Conservation (phyloP, 53 echinoderm and acorn worm species). For the Stichopus horrens region DNA sequence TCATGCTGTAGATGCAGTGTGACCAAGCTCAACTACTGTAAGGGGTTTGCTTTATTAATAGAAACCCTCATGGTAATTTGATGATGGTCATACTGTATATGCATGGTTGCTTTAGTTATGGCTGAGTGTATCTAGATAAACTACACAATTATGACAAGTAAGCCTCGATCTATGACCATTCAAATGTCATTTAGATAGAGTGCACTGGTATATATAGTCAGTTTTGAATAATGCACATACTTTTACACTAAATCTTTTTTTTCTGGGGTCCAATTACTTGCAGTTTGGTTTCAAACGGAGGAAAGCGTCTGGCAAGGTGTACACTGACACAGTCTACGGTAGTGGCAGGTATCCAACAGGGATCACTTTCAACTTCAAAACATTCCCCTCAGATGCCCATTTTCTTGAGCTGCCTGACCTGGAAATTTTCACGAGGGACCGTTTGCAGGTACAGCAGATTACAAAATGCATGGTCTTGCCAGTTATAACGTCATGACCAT, state of each 20-base stretch:
- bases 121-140: too few species aligned
- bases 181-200: too few species aligned
- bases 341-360: constrained; percentile 58
- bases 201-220: not conserved
- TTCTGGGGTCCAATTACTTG: not conserved
- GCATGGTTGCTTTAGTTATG: too few species aligned
- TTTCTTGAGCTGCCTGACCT: constrained; percentile 26
- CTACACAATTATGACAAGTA: too few species aligned
- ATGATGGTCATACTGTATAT: too few species aligned
- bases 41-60: too few species aligned
- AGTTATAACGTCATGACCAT: too few species aligned
- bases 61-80: too few species aligned
- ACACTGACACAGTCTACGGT: constrained; percentile 53
- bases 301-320: constrained; percentile 50
- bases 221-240: not conserved
- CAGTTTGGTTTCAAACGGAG: constrained; percentile 63
- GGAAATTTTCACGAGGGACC: constrained; percentile 58
- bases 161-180: too few species aligned
- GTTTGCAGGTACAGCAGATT: constrained; percentile 48
- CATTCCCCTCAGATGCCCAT: constrained; percentile 66
- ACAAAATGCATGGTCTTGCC: too few species aligned
- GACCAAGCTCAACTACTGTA: too few species aligned
- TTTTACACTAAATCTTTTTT: not conserved
- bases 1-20: too few species aligned
- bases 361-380: constrained; percentile 57